Evolutionary conservation across 2,888 invertebrate species (phyloP), one percentile per base, ranked within the genome.

Genomic region (Macrophya alboannulata): DNA sequence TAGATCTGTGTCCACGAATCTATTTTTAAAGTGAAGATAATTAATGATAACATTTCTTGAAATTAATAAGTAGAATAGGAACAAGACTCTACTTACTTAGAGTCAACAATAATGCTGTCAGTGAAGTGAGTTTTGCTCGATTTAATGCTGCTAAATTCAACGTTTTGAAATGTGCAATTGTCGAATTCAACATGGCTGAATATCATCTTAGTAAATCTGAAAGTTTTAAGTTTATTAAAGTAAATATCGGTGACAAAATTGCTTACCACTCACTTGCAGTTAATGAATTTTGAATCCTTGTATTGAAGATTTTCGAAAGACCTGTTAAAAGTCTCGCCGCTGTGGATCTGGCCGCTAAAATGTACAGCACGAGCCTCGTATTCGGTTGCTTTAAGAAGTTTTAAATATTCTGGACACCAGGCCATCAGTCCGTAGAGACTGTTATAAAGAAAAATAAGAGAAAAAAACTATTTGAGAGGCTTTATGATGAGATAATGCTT

Each of bases 101-200:
- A 96, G 91, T 96, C 95, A 84, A 95, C 94, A 86, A 97, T 96
- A 5, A 94, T 90, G 71, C 95, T 95, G 84, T 95, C 95, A 72
- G 94, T 94, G 92, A 97, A 97, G 87, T 94, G 95, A 0, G 96
- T 96, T 85, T 95, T 95, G 76, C 97, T 97, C 17, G 96, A 96
- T 92, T 96, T 96, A 71, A 97, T 95, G 89, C 96, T 96, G 48
- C 95, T 95, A 90, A 97, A 96, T 88, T 96, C 95, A 4, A 96
- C 95, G 71, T 96, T 95, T n/a, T 94, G 94, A 90, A 97, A 96
- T 8, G 96, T 94, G 91, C 97, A 97, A 90, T 96, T 96, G 88
- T 94, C 94, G 92, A 97, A 97, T 86, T 95, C 94, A 31, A 97
- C 96, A 90, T 97, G 97, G 86, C 96, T 97, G 92, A 97, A 94